Evolutionary conservation across 1,140 invertebrate genomes (phyloP).

Genomic region (Ostrea edulis): DNA sequence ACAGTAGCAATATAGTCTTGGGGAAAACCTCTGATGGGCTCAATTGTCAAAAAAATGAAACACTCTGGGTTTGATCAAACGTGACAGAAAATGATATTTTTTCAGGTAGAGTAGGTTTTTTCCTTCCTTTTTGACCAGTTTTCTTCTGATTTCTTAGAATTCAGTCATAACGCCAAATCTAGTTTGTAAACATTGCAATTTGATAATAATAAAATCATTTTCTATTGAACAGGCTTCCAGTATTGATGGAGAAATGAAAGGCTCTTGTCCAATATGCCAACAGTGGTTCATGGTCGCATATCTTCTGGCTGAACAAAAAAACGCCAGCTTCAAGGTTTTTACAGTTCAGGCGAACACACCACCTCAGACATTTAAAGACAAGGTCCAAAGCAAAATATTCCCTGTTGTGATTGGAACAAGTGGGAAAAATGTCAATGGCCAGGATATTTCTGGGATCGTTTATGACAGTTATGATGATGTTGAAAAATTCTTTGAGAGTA

Average conservation of each 20-base stretch:
- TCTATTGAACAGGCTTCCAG: neutral
- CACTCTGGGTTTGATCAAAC: no score
- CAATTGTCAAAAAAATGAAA: no score
- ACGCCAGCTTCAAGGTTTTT: conserved; percentile 75
- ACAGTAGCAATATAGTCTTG: no score
- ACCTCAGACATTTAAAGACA: conserved; percentile 72
- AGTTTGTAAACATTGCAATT: no score
- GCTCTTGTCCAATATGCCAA: conserved; percentile 76
- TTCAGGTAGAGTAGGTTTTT: no score
- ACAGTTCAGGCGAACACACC: conserved; percentile 74
- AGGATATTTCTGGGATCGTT: conserved; percentile 67
- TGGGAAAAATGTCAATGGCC: conserved; percentile 62
- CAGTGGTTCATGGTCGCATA: conserved; percentile 78
- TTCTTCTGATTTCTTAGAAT: no score
- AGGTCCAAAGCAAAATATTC: conserved; percentile 72
- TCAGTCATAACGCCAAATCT: no score
- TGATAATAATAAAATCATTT: no score
- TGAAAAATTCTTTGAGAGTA: conserved; percentile 73
- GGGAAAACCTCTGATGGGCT: no score
- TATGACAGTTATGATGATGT: conserved; percentile 74
- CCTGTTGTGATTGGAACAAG: conserved; percentile 72
- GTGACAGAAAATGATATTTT: no score
- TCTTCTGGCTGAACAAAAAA: conserved; percentile 72
- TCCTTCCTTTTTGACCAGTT: no score
- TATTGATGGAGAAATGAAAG: conserved; percentile 59